Conservation (phyloP, 2,888 invertebrate genomes). For the Palloptera scutellata region DNA sequence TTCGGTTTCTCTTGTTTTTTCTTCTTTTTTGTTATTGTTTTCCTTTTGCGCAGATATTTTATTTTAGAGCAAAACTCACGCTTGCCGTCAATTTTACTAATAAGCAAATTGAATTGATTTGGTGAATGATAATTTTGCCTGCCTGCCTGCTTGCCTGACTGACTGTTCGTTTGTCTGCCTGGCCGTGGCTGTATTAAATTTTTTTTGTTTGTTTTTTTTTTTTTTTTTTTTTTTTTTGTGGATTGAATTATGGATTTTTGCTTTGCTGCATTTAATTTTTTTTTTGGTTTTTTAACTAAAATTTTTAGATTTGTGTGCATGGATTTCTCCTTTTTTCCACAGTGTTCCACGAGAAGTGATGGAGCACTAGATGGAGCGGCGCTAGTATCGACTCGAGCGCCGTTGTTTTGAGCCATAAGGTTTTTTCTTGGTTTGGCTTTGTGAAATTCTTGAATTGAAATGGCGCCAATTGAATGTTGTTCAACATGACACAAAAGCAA, state of each 20-base stretch:
- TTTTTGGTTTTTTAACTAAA: slow-evolving; percentile 19
- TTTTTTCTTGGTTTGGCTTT: background rate
- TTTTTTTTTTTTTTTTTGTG: background rate
- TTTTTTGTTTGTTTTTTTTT: background rate
- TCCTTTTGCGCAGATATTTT: slow-evolving; percentile 28
- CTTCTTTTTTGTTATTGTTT: background rate
- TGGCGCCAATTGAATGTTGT: slow-evolving; percentile 41
- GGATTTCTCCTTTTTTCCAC: slow-evolving; percentile 4
- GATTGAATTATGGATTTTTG: slow-evolving; percentile 21
- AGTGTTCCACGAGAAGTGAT: no score
- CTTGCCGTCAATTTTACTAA: slow-evolving; percentile 34
- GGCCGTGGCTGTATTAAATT: background rate
- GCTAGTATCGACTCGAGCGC: no score
- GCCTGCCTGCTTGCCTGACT: no score
- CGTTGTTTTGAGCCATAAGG: background rate
- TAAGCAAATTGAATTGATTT: slow-evolving; percentile 23
- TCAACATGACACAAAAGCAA: slow-evolving; percentile 44
- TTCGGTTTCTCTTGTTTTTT: no score
- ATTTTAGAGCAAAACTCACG: slow-evolving; percentile 35
- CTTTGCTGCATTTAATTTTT: slow-evolving; percentile 11
- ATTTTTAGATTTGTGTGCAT: slow-evolving; percentile 12
- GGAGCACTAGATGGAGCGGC: no score
- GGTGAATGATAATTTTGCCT: no score
- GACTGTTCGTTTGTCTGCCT: background rate
- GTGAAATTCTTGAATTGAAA: slow-evolving; percentile 40